These are phyloP conservation scores for Galerucella pusilla DNA, from an alignment of 2,888 invertebrate genomes.

Conservation along the genomic window DNA sequence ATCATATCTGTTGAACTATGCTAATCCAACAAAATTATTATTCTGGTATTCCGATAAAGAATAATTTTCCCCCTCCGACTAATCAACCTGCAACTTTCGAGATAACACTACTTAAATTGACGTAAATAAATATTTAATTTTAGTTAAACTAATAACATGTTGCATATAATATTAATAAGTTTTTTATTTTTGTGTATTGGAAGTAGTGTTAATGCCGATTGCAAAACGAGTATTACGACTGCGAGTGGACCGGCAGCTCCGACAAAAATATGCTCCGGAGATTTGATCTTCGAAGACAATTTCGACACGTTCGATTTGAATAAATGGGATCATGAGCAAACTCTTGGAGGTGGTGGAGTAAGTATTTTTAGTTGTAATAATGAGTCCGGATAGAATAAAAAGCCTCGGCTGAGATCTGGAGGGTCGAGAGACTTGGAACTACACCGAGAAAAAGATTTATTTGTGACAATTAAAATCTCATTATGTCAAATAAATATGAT, in stretches of 20 bases:
- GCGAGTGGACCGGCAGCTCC: conserved; percentile 39
- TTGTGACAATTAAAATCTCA: too few species aligned
- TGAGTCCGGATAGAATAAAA: too few species aligned
- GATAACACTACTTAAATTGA: neutral
- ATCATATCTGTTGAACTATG: neutral
- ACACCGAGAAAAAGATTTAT: too few species aligned
- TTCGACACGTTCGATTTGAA: conserved; percentile 71
- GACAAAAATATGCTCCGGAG: conserved; percentile 66
- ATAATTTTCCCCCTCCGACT: neutral
- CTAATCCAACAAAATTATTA: neutral
- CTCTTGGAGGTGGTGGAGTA: conserved; percentile 70
- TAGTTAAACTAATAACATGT: neutral
- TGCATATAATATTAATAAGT: neutral
- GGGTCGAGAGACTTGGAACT: too few species aligned
- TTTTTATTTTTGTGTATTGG: neutral
- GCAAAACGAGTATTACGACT: conserved; percentile 39
- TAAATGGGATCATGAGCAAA: conserved; percentile 76
- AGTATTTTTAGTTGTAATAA: conserved; percentile 52
- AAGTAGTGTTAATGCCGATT: conserved; percentile 1
- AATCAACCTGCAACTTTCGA: neutral
- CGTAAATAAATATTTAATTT: neutral
- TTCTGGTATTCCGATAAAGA: neutral
- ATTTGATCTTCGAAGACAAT: conserved; percentile 72
- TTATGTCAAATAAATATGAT: too few species aligned
- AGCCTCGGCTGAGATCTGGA: too few species aligned